phyloP scores from a whole-genome alignment of 2,888 invertebrate genomes.

The Blera fallax region DNA sequence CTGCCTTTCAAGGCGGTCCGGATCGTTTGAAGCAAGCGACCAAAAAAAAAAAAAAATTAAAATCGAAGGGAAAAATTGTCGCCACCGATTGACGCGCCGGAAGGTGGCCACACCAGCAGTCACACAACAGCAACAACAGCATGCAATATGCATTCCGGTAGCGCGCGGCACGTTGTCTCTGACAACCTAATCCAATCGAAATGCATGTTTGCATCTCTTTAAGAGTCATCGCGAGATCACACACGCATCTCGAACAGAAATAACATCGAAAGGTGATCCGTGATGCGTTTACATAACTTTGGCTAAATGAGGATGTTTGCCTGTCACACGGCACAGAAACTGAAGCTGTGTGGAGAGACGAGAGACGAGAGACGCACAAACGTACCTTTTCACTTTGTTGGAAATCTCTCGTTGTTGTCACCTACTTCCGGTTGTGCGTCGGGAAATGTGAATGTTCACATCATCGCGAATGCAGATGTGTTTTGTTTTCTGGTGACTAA shows the following conservation, averaged over 20 bases:
- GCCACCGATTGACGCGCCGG: conserved; percentile 41
- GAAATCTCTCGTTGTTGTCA: conserved; percentile 48
- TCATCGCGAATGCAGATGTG: not conserved
- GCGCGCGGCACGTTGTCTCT: conserved; percentile 39
- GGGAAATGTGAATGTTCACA: no score
- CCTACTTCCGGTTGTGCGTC: conserved; percentile 54
- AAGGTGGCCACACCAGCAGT: conserved; percentile 45
- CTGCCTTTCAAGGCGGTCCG: conserved; percentile 54
- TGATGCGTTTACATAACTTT: conserved; percentile 51
- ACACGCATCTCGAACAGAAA: conserved; percentile 32
- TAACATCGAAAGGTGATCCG: conserved; percentile 52
- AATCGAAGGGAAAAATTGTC: conserved; percentile 41
- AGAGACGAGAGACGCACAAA: no score
- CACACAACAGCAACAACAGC: not conserved
- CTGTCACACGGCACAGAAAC: conserved; percentile 51
- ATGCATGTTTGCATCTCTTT: conserved; percentile 66
- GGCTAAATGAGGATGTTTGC: conserved; percentile 63
- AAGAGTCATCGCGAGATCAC: conserved; percentile 57
- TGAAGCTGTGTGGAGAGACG: not conserved
- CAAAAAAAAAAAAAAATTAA: conserved; percentile 2
- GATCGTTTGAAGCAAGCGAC: conserved; percentile 59
- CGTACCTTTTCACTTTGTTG: conserved; percentile 17
- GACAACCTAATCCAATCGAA: conserved; percentile 68
- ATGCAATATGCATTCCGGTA: conserved; percentile 48
- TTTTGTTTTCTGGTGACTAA: not conserved